A percentile compares a stretch with the other conserved stretches of the same genome.
Evolutionary conservation across 2,888 invertebrate genomes (phyloP).

Genomic region (Axea sp.): DNA sequence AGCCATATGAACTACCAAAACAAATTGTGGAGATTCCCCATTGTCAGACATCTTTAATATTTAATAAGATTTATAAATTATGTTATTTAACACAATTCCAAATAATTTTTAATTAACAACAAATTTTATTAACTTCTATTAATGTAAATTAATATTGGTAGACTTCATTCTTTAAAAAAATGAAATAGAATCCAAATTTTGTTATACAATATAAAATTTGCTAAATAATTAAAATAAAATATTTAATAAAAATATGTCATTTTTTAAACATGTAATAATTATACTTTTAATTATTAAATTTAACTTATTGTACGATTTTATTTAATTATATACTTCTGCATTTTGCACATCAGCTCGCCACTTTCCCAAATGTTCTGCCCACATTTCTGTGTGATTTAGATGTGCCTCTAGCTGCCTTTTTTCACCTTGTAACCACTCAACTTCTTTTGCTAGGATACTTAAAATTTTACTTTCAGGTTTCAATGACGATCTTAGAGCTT

Average conservation of each 20-base stretch:
- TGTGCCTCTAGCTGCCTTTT: conserved; percentile 91
- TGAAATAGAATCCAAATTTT: too few relatives aligned
- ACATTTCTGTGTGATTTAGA: conserved; percentile 90
- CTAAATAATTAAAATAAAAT: too few relatives aligned
- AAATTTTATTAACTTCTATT: not conserved
- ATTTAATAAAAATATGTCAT: not conserved
- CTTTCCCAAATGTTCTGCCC: conserved; percentile 93
- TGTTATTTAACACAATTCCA: too few relatives aligned
- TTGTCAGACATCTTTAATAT: conserved; percentile 82
- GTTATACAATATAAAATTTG: too few relatives aligned
- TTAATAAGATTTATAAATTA: not conserved
- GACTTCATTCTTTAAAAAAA: too few relatives aligned
- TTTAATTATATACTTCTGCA: conserved; percentile 83
- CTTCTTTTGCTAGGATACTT: conserved; percentile 89
- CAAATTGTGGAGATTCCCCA: conserved; percentile 86
- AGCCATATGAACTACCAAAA: conserved; percentile 89
- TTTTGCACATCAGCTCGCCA: conserved; percentile 93
- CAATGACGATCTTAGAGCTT: conserved; percentile 89
- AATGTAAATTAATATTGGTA: too few relatives aligned
- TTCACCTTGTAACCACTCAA: conserved; percentile 90
- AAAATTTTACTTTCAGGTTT: conserved; percentile 91
- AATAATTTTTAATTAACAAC: too few relatives aligned
- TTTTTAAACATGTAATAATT: not conserved
- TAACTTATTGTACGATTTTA: too few relatives aligned
- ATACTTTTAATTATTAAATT: too few relatives aligned